A percentile compares a stretch with the other conserved stretches of the same genome.
Evolutionary conservation across 92 coral and sea anemone genomes (phyloP).

Genomic region (Muricea muricata): DNA sequence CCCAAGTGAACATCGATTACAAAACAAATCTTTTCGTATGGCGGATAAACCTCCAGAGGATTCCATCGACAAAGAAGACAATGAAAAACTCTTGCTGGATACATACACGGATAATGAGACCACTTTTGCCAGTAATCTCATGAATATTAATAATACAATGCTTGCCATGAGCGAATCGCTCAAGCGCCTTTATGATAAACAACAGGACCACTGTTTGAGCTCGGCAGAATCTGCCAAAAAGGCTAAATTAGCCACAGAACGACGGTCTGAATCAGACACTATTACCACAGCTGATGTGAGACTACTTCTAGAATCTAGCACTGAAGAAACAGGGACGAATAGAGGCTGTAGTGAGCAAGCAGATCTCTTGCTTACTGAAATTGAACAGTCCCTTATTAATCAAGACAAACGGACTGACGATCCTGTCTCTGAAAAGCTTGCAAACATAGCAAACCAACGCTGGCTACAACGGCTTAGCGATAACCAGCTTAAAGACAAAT

Average conservation of each 20-base stretch:
- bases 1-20: not conserved
- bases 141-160: not conserved
- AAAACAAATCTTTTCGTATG: not conserved
- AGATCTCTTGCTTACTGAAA: not conserved
- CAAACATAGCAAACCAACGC: conserved; percentile 10
- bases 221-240: too few relatives aligned
- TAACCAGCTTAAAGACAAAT: too few relatives aligned
- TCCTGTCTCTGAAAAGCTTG: not conserved
- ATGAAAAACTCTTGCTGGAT: not conserved
- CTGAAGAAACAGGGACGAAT: not conserved
- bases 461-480: not conserved
- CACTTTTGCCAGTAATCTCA: not conserved
- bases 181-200: not conserved
- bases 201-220: not conserved
- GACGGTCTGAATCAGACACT: too few relatives aligned
- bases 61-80: not conserved
- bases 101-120: not conserved
- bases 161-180: not conserved
- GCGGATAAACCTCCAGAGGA: too few relatives aligned
- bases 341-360: not conserved
- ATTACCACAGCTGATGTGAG: not conserved
- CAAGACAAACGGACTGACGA: conserved; percentile 5
- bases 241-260: too few relatives aligned
- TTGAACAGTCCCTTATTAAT: conserved; percentile 2
- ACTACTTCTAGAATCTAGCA: not conserved